Base-by-base conservation (phyloP, 2,797 vertebrate species). In the Halcyon chelicuti region DNA sequence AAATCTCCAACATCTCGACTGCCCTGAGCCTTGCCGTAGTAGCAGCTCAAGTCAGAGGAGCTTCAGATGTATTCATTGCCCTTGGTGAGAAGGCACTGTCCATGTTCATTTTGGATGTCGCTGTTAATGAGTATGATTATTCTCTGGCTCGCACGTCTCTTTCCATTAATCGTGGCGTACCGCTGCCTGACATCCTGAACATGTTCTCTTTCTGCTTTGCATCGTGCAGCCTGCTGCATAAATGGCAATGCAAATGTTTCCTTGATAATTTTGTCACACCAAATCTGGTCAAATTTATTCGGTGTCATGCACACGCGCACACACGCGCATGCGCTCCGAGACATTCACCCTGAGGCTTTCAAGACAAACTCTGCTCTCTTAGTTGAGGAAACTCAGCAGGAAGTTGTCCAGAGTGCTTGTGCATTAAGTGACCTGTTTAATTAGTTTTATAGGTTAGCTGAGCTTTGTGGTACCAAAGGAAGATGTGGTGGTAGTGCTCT, bases 221-320 rank as follows among this genome's bases (percentile, higher is more conserved):
- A 25, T 82, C 7, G 1, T 39, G 72, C 85, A 85, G 85, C 82
- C 79, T 51, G 70, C 86, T 80, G 63, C 91, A 61, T 62, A 66
- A 86, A 94, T 52, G 85, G 63, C 89, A 88, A 58, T 23, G 90
- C 79, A 71, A 87, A 91, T n/a, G 80, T 83, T 76, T 79, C 63
- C 96, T 85, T 88, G 83, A 75, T 67, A 28, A 85, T 94, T 95
- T 96, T 97, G 95, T 96, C 96, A 93, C 87, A 88, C 49, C 46
- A 22, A 28, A 96, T 96, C 90, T 92, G 94, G 93, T 95, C 95
- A 96, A 25, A 91, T 94, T 79, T 92, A 78, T 68, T 73, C 15
- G 1, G 73, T 92, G 92, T 84, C 88, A 29, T 37, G 95, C 91
- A 70, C 95, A 33, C 6, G 28, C 37, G 22, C 42, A 9, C 46